Evolutionary conservation across 2,888 invertebrate genomes (phyloP), one percentile per base, ranked within the genome.

Genomic region (Chrysodeixis includens): DNA sequence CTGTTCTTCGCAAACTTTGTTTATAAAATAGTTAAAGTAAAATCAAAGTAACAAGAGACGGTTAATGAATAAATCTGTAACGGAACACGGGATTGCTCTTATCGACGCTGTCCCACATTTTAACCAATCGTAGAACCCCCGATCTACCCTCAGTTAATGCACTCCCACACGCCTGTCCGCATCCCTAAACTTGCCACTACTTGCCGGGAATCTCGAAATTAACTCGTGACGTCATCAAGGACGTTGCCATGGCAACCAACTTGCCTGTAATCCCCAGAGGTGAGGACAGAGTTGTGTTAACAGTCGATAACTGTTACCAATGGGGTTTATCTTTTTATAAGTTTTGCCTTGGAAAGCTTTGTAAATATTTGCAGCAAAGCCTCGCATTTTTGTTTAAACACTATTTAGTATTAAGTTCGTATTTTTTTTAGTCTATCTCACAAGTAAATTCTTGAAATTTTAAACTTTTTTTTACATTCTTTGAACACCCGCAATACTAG

Each of bases 141-240:
- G 18, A 30, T 62, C 53, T 44, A 58, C 66, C 63, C 66, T 6
- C 16, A 46, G 63, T 46, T 70, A 59, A 62, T 62, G 66, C 59
- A 64, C 58, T 63, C 74, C 66, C 55, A 30, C 46, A 52, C 52
- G 68, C 26, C 20, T 16, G 54, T 51, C 59, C 60, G 35, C 79
- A 76, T 79, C 63, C 69, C 56, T 78, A 79, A 77, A 76, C 71
- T 71, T 74, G 66, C 63, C 71, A 68, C 62, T 76, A 66, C 66
- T 78, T 58, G 56, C 61, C 53, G 55, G 61, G 44, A 66, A 62
- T 65, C 53, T 16, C 32, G 9, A 46, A 40, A 66, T 66, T 56
- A 66, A 56, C 59, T 46, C 51, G 30, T 55, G 53, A 53, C 49
- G 56, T 51, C 35, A 30, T 32, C 66, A 49, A n/a, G 9, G 14